Base-by-base conservation (phyloP, 2,113 vertebrate genomes). In the Nibea albiflora region DNA sequence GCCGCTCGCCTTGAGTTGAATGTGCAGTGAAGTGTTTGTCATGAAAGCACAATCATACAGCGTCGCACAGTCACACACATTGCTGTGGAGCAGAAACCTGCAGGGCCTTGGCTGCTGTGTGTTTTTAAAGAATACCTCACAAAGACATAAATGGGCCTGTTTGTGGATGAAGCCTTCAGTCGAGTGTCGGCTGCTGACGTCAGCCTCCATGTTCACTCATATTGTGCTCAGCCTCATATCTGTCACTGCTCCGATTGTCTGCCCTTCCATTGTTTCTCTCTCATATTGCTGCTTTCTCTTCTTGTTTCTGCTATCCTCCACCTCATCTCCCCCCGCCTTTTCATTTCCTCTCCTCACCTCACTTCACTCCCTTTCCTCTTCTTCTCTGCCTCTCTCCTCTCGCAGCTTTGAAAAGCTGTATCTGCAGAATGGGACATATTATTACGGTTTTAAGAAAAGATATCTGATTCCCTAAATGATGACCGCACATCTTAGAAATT, bases 331-430 rank as follows among this genome's bases (percentile, higher is more conserved):
- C 61, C 83, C 35, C 44, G 56, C 65, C 78, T 57, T 85, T 85
- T 90, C 86, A 86, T 89, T 89, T 88, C 88, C 88, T 88, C 77
- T 71, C 81, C 81, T 81, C 69, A 56, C 60, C 56, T 73, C 61
- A n/a, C 31, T 8, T 35, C 31, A 35, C 31, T 35, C 31, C 31
- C n/a, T n/a, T 1, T 31, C 5, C 5, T 31, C 31, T 31, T 31
- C 56, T 56, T 24, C 49, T 14, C 39, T 8, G 35, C 68, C 9
- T 62, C 69, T 75, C 64, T 83, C 80, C 28, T 57, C 62, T n/a
- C 64, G 14, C 9, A 53, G 80, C 67, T 72, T 52, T 89, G 68
- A 54, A 61, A 57, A 83, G 58, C 56, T 49, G 0, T 63, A 52
- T 90, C 54, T 1, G 24, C 60, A 19, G 11, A 53, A 65, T 53